Conservation (phyloP, 2,888 invertebrate genomes). For the Conchocele bisecta region DNA sequence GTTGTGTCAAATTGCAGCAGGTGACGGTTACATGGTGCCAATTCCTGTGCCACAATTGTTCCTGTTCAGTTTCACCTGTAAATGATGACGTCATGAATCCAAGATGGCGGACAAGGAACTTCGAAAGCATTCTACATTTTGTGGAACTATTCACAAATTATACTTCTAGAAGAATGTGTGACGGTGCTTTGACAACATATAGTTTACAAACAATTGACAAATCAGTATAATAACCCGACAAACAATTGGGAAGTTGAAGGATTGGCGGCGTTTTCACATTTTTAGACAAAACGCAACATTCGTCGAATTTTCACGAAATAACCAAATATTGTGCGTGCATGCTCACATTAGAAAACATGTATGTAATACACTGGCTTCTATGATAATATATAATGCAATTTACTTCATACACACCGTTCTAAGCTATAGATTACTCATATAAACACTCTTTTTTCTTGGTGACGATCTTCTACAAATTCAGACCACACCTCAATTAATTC, state of each 20-base stretch:
- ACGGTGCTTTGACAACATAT: neutral
- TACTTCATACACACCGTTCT: conserved; percentile 23
- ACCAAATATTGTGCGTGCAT: neutral
- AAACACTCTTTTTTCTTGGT: conserved; percentile 41
- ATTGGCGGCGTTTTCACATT: conserved; percentile 22
- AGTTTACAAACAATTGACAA: neutral
- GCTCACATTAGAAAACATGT: neutral
- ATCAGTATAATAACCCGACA: too few species aligned
- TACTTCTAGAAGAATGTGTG: neutral
- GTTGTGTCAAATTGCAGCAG: too few species aligned
- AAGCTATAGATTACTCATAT: conserved; percentile 18
- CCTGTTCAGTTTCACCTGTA: too few species aligned
- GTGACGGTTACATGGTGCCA: too few species aligned
- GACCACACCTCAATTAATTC: conserved; percentile 76
- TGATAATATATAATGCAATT: neutral
- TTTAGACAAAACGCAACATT: neutral
- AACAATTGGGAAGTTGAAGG: neutral
- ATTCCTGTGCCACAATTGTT: too few species aligned
- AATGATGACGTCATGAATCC: conserved; percentile 12
- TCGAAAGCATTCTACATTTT: conserved; percentile 16
- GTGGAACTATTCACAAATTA: neutral
- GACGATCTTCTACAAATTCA: conserved; percentile 57
- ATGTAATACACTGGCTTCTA: too few species aligned
- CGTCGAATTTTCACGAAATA: neutral
- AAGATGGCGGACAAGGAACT: conserved; percentile 59